Percentiles rank a stretch among this genome's conserved stretches.
These are phyloP conservation scores for Dascyllus trimaculatus DNA, from an alignment of 2,113 vertebrate genomes.

Conservation along the genomic window DNA sequence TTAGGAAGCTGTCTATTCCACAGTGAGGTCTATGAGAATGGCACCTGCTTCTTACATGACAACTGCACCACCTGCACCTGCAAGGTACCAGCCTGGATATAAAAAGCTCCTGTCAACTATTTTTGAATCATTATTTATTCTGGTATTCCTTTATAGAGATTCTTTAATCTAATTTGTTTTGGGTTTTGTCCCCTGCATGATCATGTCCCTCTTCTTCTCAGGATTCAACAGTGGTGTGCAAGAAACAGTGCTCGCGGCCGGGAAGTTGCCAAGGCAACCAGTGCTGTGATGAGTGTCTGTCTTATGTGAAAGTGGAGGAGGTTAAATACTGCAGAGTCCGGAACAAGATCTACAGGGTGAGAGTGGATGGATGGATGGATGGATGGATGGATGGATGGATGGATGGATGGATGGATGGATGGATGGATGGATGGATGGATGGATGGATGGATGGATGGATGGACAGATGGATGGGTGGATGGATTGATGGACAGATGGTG, in stretches of 20 bases:
- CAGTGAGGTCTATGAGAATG: constrained; percentile 95
- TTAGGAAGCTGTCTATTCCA: constrained; percentile 96
- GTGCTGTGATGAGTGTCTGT: constrained; percentile 93
- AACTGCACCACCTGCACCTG: constrained; percentile 95
- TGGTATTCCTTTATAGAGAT: background rate
- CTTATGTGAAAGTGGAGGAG: constrained; percentile 88
- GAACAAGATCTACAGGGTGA: constrained; percentile 96
- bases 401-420: too few relatives aligned
- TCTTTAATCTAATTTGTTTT: too few relatives aligned
- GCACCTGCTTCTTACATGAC: constrained; percentile 89
- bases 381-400: background rate
- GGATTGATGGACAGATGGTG: too few relatives aligned
- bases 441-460: too few relatives aligned
- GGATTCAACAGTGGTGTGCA: constrained; percentile 96
- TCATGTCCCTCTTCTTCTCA: constrained; percentile 56
- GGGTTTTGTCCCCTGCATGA: background rate
- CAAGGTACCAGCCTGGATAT: constrained; percentile 80
- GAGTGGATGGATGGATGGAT: background rate
- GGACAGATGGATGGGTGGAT: background rate
- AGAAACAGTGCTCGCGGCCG: constrained; percentile 86
- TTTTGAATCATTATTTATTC: too few relatives aligned
- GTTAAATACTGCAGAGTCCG: constrained; percentile 93
- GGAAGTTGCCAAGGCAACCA: constrained; percentile 84
- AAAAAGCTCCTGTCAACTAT: background rate
- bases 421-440: too few relatives aligned